Conservation (phyloP, 2,113 vertebrate species). For the Strix uralensis region DNA sequence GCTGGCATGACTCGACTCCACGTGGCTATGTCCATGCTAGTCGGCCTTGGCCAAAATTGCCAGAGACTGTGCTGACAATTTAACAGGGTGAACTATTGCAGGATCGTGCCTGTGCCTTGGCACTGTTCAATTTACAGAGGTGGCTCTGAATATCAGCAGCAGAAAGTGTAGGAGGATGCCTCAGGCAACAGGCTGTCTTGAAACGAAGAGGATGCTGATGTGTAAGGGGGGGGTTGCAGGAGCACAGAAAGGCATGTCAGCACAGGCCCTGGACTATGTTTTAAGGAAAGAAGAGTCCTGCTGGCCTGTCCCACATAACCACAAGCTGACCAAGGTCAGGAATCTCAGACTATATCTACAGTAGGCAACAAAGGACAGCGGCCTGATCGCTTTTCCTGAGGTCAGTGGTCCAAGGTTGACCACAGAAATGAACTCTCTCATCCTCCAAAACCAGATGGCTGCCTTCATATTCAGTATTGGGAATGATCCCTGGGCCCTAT, state of each 20-base stretch:
- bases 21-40: background rate
- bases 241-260: background rate
- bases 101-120: background rate
- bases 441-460: background rate
- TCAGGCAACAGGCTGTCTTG: background rate
- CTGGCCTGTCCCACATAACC: background rate
- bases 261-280: background rate
- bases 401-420: background rate
- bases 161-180: background rate
- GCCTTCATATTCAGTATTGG: background rate
- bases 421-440: background rate
- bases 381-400: background rate
- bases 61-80: background rate
- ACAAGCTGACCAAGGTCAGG: background rate
- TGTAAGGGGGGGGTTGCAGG: background rate
- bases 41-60: background rate
- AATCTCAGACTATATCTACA: background rate
- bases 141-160: background rate
- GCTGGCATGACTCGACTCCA: background rate
- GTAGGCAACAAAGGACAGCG: background rate
- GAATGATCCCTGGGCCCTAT: fast-evolving
- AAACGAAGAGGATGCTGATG: background rate
- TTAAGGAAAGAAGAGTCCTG: background rate
- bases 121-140: background rate
- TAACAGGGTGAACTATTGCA: background rate